Base-by-base conservation (phyloP, 1,140 invertebrate genomes). In the Colletes gigas region DNA sequence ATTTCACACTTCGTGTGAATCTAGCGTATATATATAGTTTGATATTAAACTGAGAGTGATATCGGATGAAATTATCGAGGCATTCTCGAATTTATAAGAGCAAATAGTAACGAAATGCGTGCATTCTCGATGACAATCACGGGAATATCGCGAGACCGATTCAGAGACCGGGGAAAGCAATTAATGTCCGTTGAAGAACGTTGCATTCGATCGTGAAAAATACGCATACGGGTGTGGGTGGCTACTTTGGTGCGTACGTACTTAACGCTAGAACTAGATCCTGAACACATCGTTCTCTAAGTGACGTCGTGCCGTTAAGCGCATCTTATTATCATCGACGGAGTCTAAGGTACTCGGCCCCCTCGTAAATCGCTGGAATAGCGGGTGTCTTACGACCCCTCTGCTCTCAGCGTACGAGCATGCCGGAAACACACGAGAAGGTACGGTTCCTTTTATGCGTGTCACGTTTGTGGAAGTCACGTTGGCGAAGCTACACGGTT, bases 201-300 rank as follows among this genome's bases (percentile, higher is more conserved):
- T 71, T 41, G 52, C 21, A 68, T 50, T 65, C 19, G 47, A 55
- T 77, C 30, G 55, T 70, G 30, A 70, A 47, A 54, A 68, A 44
- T 15, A 57, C 60, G 77, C 41, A 82, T 82, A 71, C 54, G 47
- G 7, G 47, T 14, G 55, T 17, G 12, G 50, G 50, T 12, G 52
- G 52, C 59, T 84, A 77, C 68, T 19, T 77, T 74, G 68, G 60
- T 80, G 47, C 73, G 66, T 80, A 50, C 70, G 66, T 87, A 86
- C 72, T 88, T 88, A 88, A 88, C 39, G 44, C 74, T 89, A 88
- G 50, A 76, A 83, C 76, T 88, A 83, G 73, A 39, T 84, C 78
- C 62, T 88, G 86, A 88, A 86, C 88, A 87, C 81, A 87, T 88
- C 63, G 69, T 87, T 85, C 82, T 87, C 72, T 85, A 88, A 83